Base-by-base conservation (phyloP, 2,888 invertebrate species). In the Miltochrista miniata region DNA sequence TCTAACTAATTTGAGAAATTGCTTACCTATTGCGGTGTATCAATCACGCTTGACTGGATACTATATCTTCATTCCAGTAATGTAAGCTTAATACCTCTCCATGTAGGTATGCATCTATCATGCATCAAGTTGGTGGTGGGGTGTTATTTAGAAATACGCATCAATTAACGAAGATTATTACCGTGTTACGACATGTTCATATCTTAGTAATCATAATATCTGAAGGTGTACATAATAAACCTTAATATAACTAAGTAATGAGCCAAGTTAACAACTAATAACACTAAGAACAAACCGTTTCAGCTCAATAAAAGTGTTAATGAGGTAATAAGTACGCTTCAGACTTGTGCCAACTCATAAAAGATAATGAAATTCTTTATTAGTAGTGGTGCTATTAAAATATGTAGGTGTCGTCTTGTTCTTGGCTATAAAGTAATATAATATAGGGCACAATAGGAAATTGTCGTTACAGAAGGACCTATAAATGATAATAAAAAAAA, bases 361-460 rank as follows among this genome's bases (percentile, higher is more conserved):
- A 75, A 72, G 72, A 75, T 79, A 79, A 81, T 81, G 74, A 81
- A 79, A 80, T 69, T 72, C 66, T 70, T 74, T 78, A 77, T 74
- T 72, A 76, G 67, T 59, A 62, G 13, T 47, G 49, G 39, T 56
- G 54, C 58, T 49, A 36, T 41, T 52, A 44, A 41, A 57, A 51
- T 49, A 50, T 56, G 46, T 54, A 36, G 60, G 48, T 58, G 59
- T 55, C 43, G 53, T 51, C 41, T 45, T 55, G 53, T 61, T 24
- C 18, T 24, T 24, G 18, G 18, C 18, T 4, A 24, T 24, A 24
- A 24, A 24, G 18, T 24, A 24, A 24, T 24, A 24, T 24, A 24
- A 4, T 24, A 24, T 5, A 24, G 2, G 2, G 18, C 18, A 5
- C 18, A 24, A 24, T 5, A 24, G 18, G 18, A 24, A 24, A 4